These are phyloP conservation scores for Carlito syrichta DNA, from an alignment of 2,113 vertebrate species.

Conservation along the genomic window DNA sequence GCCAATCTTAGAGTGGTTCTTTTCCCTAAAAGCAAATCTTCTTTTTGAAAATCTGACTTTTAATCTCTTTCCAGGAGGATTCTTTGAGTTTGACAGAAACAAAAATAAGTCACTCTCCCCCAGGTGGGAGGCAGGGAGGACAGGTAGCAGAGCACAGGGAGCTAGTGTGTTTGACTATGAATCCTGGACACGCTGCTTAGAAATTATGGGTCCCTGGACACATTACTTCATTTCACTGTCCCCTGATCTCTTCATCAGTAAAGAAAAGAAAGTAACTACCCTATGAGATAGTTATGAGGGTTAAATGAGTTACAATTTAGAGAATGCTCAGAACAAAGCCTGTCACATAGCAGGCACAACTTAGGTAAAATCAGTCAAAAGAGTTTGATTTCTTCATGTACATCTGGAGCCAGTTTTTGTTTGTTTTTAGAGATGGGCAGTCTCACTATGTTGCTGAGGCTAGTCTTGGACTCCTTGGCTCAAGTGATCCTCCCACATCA, in stretches of 20 bases:
- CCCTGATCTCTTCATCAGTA: not conserved
- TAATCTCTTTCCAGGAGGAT: slow-evolving; percentile 7
- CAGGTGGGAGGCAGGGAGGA: not conserved
- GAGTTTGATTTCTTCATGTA: not conserved
- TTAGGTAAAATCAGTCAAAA: not conserved
- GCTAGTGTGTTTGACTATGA: not conserved
- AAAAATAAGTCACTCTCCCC: not conserved
- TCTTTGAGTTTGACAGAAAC: not conserved
- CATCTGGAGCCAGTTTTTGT: no score
- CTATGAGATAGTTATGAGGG: not conserved
- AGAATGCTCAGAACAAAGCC: not conserved
- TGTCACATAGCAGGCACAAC: not conserved
- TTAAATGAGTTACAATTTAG: not conserved
- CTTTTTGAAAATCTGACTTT: not conserved
- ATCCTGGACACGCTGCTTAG: not conserved
- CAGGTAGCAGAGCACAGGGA: not conserved
- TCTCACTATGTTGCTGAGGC: no score
- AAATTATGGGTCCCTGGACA: not conserved
- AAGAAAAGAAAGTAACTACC: not conserved
- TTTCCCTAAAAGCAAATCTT: slow-evolving; percentile 16
- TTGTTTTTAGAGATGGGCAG: no score
- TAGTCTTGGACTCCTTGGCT: no score
- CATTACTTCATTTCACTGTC: not conserved
- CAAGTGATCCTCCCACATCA: no score
- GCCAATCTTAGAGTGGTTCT: not conserved